Percentiles rank a stretch among this genome's conserved stretches.
phyloP scores from a whole-genome alignment of 2,797 vertebrate species.

The Peromyscus aztecus region DNA sequence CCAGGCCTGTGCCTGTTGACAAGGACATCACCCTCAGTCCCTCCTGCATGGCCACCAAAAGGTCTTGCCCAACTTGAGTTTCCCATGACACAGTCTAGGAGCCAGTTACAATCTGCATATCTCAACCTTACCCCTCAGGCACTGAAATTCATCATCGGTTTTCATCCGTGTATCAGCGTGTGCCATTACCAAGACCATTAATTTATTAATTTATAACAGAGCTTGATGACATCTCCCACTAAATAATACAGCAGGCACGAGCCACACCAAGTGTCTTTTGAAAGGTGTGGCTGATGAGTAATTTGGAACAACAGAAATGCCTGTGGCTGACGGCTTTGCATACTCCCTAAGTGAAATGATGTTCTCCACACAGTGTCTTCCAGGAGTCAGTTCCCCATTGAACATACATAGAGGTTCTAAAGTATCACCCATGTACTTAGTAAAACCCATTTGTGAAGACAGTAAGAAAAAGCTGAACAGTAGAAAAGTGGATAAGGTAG shows the following conservation, averaged over 20 bases:
- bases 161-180: neutral
- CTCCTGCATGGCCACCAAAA: neutral
- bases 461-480: neutral
- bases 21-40: neutral
- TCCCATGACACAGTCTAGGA: neutral
- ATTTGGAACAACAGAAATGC: neutral
- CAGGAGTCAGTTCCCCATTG: neutral
- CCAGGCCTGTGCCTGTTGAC: neutral
- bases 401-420: neutral
- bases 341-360: neutral
- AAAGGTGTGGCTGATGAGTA: neutral
- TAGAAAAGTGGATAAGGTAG: neutral
- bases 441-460: neutral
- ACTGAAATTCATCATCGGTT: slow-evolving; percentile 20
- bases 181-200: neutral
- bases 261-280: neutral
- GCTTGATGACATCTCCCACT: neutral
- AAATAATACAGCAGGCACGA: neutral
- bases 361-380: neutral
- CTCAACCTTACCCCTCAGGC: neutral
- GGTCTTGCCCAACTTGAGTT: neutral
- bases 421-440: neutral
- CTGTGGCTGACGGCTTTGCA: neutral
- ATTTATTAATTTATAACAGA: neutral
- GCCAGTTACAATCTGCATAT: neutral